Conservation (phyloP, 2,797 vertebrate species). For the Macropus fuliginosus region DNA sequence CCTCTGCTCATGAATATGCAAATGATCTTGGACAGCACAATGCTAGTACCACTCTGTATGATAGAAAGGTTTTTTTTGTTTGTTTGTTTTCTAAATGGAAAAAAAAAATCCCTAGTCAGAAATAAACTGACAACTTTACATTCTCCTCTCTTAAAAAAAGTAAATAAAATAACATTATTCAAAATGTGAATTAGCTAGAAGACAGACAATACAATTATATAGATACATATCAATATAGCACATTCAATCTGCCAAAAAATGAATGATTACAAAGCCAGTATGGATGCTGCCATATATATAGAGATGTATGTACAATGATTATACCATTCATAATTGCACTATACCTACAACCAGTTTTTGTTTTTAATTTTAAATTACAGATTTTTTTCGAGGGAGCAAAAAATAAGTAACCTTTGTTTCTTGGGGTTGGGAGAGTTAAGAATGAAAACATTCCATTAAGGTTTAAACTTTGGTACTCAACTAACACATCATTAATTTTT, state of each 20-base stretch:
- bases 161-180: constrained; percentile 92
- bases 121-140: constrained; percentile 92
- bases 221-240: constrained; percentile 97
- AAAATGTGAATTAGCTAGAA: constrained; percentile 93
- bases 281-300: constrained; percentile 90
- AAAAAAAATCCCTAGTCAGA: constrained; percentile 89
- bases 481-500: constrained; percentile 78
- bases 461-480: constrained; percentile 85
- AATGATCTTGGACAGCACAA: constrained; percentile 87
- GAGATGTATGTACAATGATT: constrained; percentile 94
- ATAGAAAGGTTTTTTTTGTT: constrained; percentile 82
- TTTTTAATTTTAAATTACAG: constrained; percentile 91
- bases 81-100: constrained; percentile 88
- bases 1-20: constrained; percentile 85
- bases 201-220: constrained; percentile 97
- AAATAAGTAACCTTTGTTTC: constrained; percentile 79
- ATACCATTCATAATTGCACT: constrained; percentile 96
- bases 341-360: constrained; percentile 89
- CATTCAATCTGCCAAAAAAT: constrained; percentile 96
- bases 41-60: constrained; percentile 86
- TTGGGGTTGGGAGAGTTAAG: constrained; percentile 81
- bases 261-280: constrained; percentile 96
- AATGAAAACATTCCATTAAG: constrained; percentile 79
- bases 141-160: constrained; percentile 93
- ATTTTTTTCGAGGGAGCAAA: constrained; percentile 86